These are phyloP conservation scores for Pelmatolapia mariae DNA, from an alignment of 2,113 vertebrate species.

Conservation along the genomic window DNA sequence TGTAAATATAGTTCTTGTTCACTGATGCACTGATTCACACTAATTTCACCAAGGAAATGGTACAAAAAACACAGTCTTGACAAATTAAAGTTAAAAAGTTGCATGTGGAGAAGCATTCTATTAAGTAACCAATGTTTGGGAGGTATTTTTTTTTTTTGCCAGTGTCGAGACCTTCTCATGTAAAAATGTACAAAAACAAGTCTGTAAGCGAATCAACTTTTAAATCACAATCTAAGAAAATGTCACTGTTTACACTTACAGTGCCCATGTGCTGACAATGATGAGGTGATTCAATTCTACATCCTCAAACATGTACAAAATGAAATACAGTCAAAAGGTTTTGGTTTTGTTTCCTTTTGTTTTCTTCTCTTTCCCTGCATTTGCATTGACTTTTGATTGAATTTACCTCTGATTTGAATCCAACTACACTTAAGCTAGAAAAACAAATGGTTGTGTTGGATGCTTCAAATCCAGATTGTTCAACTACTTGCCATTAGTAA, in stretches of 20 bases:
- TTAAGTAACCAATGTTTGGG: too few species aligned
- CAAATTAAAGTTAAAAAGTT: too few species aligned
- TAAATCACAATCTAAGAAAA: neutral
- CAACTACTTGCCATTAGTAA: neutral
- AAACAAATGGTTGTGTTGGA: neutral
- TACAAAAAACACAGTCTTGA: too few species aligned
- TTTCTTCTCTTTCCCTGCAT: neutral
- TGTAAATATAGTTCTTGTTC: neutral
- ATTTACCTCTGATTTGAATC: constrained; percentile 1
- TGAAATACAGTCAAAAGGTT: neutral
- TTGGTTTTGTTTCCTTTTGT: neutral
- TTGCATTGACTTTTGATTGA: neutral
- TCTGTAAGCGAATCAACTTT: neutral
- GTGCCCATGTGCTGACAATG: neutral
- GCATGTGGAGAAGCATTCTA: too few species aligned
- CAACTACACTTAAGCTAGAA: neutral
- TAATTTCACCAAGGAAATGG: neutral
- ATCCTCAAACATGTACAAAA: neutral
- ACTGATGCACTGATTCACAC: neutral
- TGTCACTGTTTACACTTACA: neutral
- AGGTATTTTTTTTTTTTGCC: too few species aligned
- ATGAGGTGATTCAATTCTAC: neutral
- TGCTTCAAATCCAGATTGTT: neutral
- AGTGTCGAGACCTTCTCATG: too few species aligned
- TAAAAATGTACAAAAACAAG: neutral